Percentiles rank a stretch among this genome's conserved stretches.
phyloP scores from a whole-genome alignment of 2,888 invertebrate species.

The Nipponacmea schrenckii region DNA sequence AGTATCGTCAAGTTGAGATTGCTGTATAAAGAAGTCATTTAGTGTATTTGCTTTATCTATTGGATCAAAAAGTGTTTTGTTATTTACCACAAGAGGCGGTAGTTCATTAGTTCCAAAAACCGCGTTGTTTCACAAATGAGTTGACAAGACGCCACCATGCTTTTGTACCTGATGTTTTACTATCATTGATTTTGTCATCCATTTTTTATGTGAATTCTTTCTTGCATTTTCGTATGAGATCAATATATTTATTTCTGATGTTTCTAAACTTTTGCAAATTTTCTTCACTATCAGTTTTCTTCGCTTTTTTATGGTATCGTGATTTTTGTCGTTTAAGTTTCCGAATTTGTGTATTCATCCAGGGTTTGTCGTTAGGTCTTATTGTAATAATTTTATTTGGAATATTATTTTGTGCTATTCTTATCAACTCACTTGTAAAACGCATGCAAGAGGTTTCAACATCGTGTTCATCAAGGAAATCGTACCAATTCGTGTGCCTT shows the following conservation, averaged over 20 bases:
- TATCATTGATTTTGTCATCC: too few relatives aligned
- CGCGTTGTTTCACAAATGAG: too few relatives aligned
- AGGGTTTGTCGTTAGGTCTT: not conserved
- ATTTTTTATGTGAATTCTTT: too few relatives aligned
- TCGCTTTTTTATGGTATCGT: not conserved
- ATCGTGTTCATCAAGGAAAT: not conserved
- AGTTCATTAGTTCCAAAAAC: too few relatives aligned
- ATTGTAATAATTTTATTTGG: slow-evolving; percentile 5
- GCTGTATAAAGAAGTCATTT: slow-evolving; percentile 9
- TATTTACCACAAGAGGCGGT: not conserved
- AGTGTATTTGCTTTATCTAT: slow-evolving; percentile 8
- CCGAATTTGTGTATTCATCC: not conserved
- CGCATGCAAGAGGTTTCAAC: not conserved
- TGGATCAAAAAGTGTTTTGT: not conserved
- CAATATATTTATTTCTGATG: slow-evolving; percentile 7
- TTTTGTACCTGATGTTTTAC: too few relatives aligned
- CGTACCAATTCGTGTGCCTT: not conserved
- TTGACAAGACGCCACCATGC: too few relatives aligned
- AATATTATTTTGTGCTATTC: not conserved
- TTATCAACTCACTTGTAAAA: not conserved
- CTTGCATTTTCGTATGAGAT: too few relatives aligned
- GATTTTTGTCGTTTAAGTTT: not conserved
- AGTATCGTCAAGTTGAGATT: slow-evolving; percentile 1
- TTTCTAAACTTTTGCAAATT: not conserved
- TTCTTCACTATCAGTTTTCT: slow-evolving; percentile 1